phyloP scores from a whole-genome alignment of 2,797 vertebrate genomes.

The Remorina albescens region DNA sequence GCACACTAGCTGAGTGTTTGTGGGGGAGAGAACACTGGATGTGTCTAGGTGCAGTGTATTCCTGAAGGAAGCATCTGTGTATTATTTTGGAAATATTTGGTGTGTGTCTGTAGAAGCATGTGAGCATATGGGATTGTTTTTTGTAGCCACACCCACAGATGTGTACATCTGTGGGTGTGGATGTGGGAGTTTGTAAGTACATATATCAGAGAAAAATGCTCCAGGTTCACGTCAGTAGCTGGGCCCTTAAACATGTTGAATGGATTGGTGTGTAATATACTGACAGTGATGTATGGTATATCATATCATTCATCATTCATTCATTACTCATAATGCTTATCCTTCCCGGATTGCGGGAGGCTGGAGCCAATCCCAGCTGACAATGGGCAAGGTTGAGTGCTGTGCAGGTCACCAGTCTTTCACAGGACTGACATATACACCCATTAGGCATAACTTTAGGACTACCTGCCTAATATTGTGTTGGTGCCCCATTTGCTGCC shows the following conservation, averaged over 20 bases:
- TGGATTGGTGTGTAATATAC: constrained; percentile 5
- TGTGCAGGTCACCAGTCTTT: no score
- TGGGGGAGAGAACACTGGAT: background rate
- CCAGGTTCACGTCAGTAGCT: constrained; percentile 19
- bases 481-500: no score
- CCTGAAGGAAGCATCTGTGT: constrained; percentile 22
- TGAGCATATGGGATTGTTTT: constrained; percentile 15
- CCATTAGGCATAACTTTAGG: no score
- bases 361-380: no score
- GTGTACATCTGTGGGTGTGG: background rate
- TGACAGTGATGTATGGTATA: background rate
- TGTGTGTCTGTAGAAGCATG: constrained; percentile 33
- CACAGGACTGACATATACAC: no score
- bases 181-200: constrained; percentile 7
- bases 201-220: constrained; percentile 37
- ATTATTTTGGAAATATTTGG: constrained; percentile 29
- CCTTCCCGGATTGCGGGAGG: no score
- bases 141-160: background rate
- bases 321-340: no score
- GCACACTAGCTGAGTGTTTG: constrained; percentile 19
- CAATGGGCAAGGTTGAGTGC: no score
- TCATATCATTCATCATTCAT: background rate
- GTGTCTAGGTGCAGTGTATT: background rate
- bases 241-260: constrained; percentile 5
- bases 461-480: no score